phyloP scores from a whole-genome alignment of 2,797 vertebrate species.

The Bucorvus abyssinicus region DNA sequence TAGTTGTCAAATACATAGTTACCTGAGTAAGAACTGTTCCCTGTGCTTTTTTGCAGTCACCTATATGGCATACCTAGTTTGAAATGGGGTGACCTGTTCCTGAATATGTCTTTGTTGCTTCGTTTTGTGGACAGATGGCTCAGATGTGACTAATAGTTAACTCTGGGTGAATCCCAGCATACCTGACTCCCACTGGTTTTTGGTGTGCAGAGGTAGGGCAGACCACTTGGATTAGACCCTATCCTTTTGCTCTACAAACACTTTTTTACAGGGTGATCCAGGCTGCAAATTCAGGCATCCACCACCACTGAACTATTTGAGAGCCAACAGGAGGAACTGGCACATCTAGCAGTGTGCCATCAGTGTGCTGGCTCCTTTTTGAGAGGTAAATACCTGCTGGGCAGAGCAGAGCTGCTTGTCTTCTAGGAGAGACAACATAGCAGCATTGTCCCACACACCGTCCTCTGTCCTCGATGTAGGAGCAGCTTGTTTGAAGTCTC shows the following conservation, averaged over 20 bases:
- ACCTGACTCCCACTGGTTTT: neutral
- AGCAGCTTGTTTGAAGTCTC: no score
- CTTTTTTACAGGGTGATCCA: neutral
- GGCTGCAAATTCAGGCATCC: neutral
- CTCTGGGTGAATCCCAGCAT: neutral
- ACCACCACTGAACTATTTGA: neutral
- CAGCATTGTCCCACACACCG: neutral
- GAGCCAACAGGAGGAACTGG: neutral
- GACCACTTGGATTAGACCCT: neutral
- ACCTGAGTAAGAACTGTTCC: neutral
- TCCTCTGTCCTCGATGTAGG: neutral
- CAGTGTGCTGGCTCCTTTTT: neutral
- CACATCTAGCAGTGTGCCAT: neutral
- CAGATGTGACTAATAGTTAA: neutral
- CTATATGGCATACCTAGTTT: neutral
- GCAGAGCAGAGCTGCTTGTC: neutral
- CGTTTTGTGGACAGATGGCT: neutral
- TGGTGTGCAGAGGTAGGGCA: neutral
- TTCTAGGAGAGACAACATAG: neutral
- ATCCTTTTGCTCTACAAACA: neutral
- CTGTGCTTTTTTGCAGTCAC: neutral
- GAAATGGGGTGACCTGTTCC: neutral
- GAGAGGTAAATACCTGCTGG: neutral
- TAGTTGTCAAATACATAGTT: neutral
- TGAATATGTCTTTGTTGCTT: neutral